Evolutionary conservation across 2,797 vertebrate genomes (phyloP).

Genomic region (Nyctalus aviator): DNA sequence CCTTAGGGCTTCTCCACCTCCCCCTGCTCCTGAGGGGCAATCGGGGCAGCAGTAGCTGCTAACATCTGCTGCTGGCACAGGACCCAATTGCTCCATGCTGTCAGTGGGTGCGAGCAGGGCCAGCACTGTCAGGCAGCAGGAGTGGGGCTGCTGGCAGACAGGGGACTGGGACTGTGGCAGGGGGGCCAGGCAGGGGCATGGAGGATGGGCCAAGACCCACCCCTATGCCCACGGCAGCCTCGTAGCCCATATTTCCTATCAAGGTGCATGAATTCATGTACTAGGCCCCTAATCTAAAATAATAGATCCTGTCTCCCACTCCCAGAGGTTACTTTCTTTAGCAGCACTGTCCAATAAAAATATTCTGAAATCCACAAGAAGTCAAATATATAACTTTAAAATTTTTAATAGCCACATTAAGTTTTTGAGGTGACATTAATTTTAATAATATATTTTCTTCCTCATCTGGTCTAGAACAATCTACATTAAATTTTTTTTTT

Average conservation of each 20-base stretch:
- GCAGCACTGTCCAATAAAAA: not conserved
- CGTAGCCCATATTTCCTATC: no score
- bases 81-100: fast-evolving
- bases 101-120: no score
- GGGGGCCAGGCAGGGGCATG: no score
- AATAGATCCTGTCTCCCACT: not conserved
- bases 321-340: not conserved
- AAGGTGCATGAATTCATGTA: no score
- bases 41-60: no score
- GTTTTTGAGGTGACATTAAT: not conserved
- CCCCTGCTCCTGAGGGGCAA: no score
- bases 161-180: fast-evolving
- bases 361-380: not conserved
- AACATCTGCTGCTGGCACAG: fast-evolving
- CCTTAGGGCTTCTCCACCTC: no score
- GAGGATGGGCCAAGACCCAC: no score
- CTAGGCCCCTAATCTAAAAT: not conserved
- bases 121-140: no score
- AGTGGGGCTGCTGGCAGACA: no score
- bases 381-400: not conserved
- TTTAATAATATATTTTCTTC: slow-evolving; percentile 63
- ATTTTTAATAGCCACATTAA: slow-evolving; percentile 6
- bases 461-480: not conserved
- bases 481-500: slow-evolving; percentile 23
- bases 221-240: no score